These are phyloP conservation scores for Alexandromys fortis DNA, from an alignment of 2,113 vertebrate genomes.

Conservation along the genomic window DNA sequence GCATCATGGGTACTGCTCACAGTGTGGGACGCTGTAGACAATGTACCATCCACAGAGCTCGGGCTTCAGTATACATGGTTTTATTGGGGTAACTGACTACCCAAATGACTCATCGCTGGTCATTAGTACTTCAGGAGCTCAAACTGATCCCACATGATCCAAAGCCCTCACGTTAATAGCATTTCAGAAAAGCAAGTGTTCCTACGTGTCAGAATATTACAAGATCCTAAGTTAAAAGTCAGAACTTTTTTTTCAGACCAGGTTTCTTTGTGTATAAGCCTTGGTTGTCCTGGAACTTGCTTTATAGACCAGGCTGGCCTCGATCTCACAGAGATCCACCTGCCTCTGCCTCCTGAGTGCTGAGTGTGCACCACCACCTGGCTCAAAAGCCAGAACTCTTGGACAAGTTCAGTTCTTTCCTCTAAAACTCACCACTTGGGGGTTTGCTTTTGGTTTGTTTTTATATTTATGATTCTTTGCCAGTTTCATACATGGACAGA, in stretches of 20 bases:
- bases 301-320: no score
- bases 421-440: not conserved
- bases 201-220: not conserved
- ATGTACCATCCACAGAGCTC: not conserved
- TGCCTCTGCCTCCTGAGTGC: no score
- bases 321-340: no score
- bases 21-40: not conserved
- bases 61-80: not conserved
- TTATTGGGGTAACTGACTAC: not conserved
- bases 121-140: not conserved
- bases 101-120: not conserved
- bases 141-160: not conserved
- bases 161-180: not conserved
- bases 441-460: not conserved
- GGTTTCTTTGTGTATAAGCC: no score
- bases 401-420: not conserved
- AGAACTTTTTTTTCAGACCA: not conserved
- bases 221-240: not conserved
- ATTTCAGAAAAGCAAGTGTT: not conserved
- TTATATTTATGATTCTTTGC: not conserved
- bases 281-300: no score
- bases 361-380: no score
- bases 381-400: not conserved
- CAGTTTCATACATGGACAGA: not conserved
- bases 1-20: not conserved